Base-by-base conservation (phyloP, 2,797 vertebrate genomes). In the Darevskia mixta region DNA sequence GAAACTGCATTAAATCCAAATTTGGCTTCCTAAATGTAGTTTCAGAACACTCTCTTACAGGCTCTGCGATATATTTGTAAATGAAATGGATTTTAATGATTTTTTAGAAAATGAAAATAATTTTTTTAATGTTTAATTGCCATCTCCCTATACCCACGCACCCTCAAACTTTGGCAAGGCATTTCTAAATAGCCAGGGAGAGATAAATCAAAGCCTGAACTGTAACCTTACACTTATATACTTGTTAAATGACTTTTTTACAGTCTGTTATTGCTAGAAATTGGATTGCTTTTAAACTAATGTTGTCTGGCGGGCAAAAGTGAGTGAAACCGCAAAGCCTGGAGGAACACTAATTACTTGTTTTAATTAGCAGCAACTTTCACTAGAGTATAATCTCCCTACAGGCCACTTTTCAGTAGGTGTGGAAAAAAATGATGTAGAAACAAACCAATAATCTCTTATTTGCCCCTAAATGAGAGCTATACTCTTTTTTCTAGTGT, bases 331-430 rank as follows among this genome's bases (percentile, higher is more conserved):
- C 67, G 78, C 96, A 95, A 97, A 96, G 98, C 98, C 98, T 98
- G 97, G 96, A 98, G 98, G 98, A 98, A 98, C 98, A 98, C 98
- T 98, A 98, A 99, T 99, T 98, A 98, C 97, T 97, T 98, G 97
- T 97, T 98, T 98, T 98, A 98, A 99, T 99, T 98, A 98, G 97
- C 97, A 98, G 96, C 95, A 98, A 98, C 98, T 98, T 99, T 98
- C 98, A 97, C 97, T 97, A 96, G 98, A 98, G 98, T 98, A 97
- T 97, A 96, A 97, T 98, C 97, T 97, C 97, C 98, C 98, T 97
- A 97, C 96, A 98, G 97, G 97, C 97, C 96, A 92, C 96, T 97
- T 96, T 97, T 97, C 79, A 79, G 97, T 96, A 96, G 97, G 95
- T 97, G 95, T 93, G 86, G 92, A 85, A 88, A 93, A 97, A 97